Evolutionary conservation across 2,888 invertebrate genomes (phyloP), one percentile per base, ranked within the genome.

Genomic region (Melinopterus prodromus): DNA sequence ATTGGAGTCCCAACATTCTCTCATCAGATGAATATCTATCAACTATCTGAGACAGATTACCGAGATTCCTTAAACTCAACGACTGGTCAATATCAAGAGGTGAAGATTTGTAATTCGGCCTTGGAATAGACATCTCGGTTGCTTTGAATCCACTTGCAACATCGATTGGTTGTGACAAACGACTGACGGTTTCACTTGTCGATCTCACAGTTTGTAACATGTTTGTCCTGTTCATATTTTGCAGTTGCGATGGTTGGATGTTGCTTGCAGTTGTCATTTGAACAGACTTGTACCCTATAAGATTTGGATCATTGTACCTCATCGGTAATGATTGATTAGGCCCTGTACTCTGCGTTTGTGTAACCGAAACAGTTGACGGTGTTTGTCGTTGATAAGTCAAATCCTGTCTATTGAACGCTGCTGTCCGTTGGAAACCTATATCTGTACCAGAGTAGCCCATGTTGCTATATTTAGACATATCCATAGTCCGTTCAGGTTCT

Each of bases 31-130:
- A 87, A 85, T 91, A 92, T 72, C 93, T 88, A 84, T 93, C 93
- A 74, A 93, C 89, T 87, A 93, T 92, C 87, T 92, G 93, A 14
- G 92, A 91, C 80, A 93, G 89, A 86, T 91, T 92, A 6, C 92
- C 90, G 80, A 93, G 87, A 86, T 91, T 92, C 70, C 87, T 84
- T 74, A 89, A 83, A 35, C 85, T 88, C 80, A 92, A 86, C 71
- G 90, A 90, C 76, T 87, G 87, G 77, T 92, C 92, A 80, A 92
- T 89, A 70, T 91, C 90, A 76, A 91, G 87, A 12, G 90, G 83
- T 0, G 90, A 86, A 82, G 90, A 87, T 80, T 84, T 83, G 79
- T 87, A 88, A 14, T 86, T 85, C 4, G 86, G 85, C 72, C 87
- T 82, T 6, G 86, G 84, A 81, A 87, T 84, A 38, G 85, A 80